Conservation (phyloP, 2,113 vertebrate genomes). For the Phylloscopus whistleri region DNA sequence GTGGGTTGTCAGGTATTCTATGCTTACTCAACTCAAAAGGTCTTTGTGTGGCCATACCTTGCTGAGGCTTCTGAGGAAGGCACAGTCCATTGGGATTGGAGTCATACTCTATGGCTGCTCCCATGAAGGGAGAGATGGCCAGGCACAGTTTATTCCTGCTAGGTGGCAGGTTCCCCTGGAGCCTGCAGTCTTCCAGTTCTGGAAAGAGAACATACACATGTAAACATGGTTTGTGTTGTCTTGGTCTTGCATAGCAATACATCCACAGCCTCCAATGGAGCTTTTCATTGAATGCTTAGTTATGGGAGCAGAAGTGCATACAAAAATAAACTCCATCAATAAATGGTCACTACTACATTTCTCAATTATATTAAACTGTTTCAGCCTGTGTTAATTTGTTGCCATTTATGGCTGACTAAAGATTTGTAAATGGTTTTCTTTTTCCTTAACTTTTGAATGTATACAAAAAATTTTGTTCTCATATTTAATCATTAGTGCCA, state of each 20-base stretch:
- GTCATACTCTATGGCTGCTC: fast-evolving
- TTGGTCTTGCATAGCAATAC: background rate
- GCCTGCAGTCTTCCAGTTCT: background rate
- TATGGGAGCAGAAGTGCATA: background rate
- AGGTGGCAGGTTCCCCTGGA: background rate
- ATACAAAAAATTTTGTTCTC: conserved; percentile 54
- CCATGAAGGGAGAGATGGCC: background rate
- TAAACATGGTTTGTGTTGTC: background rate
- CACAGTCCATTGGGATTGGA: background rate
- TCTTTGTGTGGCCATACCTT: background rate
- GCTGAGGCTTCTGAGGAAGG: background rate
- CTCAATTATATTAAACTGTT: background rate
- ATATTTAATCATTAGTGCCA: conserved; percentile 45
- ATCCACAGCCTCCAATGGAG: background rate
- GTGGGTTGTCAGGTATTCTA: background rate
- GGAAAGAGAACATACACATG: background rate
- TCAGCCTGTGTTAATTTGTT: background rate
- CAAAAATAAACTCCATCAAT: background rate
- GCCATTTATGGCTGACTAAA: background rate
- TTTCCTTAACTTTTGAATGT: conserved; percentile 49
- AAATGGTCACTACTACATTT: background rate
- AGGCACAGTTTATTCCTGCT: background rate
- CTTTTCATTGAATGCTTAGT: background rate
- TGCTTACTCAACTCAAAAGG: background rate
- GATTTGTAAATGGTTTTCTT: background rate